Percentiles rank a stretch among this genome's conserved stretches.
These are phyloP conservation scores for Diceros bicornis DNA, from an alignment of 2,797 vertebrate genomes.

Conservation along the genomic window DNA sequence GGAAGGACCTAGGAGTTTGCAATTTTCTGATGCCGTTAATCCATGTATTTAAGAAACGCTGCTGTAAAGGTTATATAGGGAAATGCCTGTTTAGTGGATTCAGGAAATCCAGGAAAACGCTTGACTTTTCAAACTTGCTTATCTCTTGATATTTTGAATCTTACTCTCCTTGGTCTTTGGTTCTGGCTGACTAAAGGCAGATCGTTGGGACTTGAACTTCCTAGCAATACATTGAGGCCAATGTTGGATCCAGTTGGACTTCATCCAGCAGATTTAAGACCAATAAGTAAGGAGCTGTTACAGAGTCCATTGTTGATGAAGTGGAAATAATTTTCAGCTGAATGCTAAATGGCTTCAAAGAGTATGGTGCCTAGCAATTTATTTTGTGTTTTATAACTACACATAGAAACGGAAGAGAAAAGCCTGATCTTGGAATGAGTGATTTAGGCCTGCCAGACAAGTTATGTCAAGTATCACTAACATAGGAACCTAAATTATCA, in stretches of 20 bases:
- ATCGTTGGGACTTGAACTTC: not conserved
- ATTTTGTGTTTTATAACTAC: conserved; percentile 29
- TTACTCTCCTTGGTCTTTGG: not conserved
- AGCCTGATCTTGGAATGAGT: not conserved
- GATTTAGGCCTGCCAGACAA: not conserved
- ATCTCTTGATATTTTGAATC: conserved; percentile 14
- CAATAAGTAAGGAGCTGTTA: not conserved
- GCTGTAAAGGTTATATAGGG: not conserved
- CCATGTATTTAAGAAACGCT: not conserved
- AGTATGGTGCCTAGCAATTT: not conserved
- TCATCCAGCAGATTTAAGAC: not conserved
- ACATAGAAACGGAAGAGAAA: not conserved
- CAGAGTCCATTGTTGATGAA: not conserved
- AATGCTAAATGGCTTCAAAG: not conserved
- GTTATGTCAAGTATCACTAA: not conserved
- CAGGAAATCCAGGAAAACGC: not conserved
- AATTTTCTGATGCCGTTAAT: not conserved
- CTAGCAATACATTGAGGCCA: not conserved
- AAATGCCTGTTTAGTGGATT: not conserved
- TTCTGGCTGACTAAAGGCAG: not conserved
- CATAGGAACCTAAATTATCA: not conserved
- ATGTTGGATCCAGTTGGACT: not conserved
- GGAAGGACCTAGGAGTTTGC: not conserved
- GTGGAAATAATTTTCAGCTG: not conserved
- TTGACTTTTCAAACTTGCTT: not conserved